Evolutionary conservation across 2,797 vertebrate genomes (phyloP), one percentile per base, ranked within the genome.

Genomic region (Karalla daura): DNA sequence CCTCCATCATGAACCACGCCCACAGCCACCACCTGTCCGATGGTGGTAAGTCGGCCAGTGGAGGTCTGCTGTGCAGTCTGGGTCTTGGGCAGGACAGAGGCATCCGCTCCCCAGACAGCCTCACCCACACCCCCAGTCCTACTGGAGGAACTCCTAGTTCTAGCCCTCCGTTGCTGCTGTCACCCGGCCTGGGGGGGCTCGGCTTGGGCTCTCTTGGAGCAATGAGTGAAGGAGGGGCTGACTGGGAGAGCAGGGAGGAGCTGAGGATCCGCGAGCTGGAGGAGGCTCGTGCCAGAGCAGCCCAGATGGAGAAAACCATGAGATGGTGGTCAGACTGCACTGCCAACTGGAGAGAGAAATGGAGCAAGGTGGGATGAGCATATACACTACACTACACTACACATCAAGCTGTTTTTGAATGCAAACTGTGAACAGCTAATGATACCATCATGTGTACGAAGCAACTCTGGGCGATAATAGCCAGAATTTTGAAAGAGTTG

Each of bases 271-370:
- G 97, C n/a, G 97, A 98, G 87, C 91, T 98, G 85, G 97, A 98
- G 89, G 97, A 98, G 86, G 97, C 96, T 0, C 91, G 96, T 7
- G 97, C 96, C 0, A 89, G 97, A 5, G 97, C 97, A 0, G 95
- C 96, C 0, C 97, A 99, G 91, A 98, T 99, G 97, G 97, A 99
- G 91, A 99, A 99, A 87, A 99, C 97, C 15, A 99, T 98, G 97
- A 95, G 97, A 25, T 98, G 97, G 97, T 99, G 97, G 97, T 98
- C 97, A 0, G 97, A 99, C 90, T 99, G 97, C 89, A 98, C 97
- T 0, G 96, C 97, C 87, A 99, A 98, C 92, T 98, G 97, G 97
- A 94, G 97, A 0, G 97, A 99, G 91, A 99, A 99, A 63, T 98
- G 97, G 97, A 98, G 97, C 91, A 99, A 99, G 91, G 97, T 91